These are phyloP conservation scores for Drosophila kokeensis DNA, from an alignment of 2,888 invertebrate genomes.

Conservation along the genomic window DNA sequence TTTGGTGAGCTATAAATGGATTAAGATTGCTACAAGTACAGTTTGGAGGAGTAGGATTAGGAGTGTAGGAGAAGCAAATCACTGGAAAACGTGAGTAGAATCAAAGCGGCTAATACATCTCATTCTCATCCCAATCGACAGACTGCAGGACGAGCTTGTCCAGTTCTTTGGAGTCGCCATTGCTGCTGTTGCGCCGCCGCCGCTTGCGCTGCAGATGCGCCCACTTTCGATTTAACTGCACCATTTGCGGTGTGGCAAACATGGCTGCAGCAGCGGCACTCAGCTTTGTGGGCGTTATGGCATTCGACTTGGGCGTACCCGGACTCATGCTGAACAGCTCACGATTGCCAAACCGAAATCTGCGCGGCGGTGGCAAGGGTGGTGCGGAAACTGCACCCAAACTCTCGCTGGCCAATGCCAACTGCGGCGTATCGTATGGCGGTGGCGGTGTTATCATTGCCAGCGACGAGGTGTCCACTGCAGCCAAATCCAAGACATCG, in stretches of 20 bases:
- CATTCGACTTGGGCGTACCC: conserved; percentile 74
- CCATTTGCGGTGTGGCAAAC: conserved; percentile 84
- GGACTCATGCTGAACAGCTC: conserved; percentile 82
- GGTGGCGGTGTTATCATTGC: conserved; percentile 84
- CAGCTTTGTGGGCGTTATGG: conserved; percentile 82
- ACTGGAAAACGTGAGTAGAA: not conserved
- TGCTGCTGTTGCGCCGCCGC: conserved; percentile 83
- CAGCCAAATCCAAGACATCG: conserved; percentile 39
- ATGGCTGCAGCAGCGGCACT: conserved; percentile 83
- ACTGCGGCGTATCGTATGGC: conserved; percentile 78
- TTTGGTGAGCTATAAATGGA: conserved; percentile 35
- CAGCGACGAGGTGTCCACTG: conserved; percentile 77
- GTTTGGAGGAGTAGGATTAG: conserved; percentile 8
- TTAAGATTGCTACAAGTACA: conserved; percentile 28
- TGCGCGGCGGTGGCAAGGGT: conserved; percentile 73
- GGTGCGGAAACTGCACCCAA: conserved; percentile 32
- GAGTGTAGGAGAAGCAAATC: conserved; percentile 3
- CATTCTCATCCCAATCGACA: conserved; percentile 85
- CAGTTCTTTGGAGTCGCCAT: conserved; percentile 84
- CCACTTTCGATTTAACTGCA: conserved; percentile 84
- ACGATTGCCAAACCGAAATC: conserved; percentile 81
- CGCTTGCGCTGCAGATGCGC: conserved; percentile 82
- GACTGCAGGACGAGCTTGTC: conserved; percentile 85
- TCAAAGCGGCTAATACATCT: conserved; percentile 80
- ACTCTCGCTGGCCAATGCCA: conserved; percentile 20